A percentile compares a stretch with the other conserved stretches of the same genome.
phyloP scores from a whole-genome alignment of 2,888 invertebrate genomes.

The Syrista parreyssii region DNA sequence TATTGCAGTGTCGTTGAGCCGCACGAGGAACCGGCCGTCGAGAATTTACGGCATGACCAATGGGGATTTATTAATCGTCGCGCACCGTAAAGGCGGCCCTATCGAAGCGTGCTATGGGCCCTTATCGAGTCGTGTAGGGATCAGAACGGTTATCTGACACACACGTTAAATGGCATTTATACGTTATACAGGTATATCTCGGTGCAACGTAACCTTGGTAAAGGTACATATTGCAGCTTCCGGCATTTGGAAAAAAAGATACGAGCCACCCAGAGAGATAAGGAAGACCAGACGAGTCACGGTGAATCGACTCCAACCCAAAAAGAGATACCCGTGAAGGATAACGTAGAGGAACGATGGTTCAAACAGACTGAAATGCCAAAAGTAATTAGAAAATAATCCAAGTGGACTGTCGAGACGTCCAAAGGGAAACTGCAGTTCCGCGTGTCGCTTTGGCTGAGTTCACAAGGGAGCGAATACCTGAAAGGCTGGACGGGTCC shows the following conservation, averaged over 20 bases:
- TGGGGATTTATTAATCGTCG: conserved; percentile 33
- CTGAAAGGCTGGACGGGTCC: background rate
- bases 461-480: background rate
- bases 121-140: background rate
- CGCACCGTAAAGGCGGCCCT: background rate
- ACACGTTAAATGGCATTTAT: background rate
- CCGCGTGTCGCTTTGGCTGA: background rate
- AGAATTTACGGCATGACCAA: conserved; percentile 11
- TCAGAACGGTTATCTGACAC: background rate
- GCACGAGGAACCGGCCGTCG: background rate
- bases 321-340: background rate
- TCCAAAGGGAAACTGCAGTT: background rate
- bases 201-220: background rate
- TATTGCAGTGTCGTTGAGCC: background rate
- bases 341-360: background rate
- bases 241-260: background rate
- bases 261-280: background rate
- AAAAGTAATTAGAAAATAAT: background rate
- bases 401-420: background rate
- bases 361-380: background rate
- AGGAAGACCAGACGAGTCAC: background rate
- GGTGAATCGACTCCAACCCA: background rate
- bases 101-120: background rate
- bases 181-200: background rate
- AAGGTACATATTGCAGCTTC: background rate